phyloP scores from a whole-genome alignment of 2,113 vertebrate genomes.

The Odobenus rosmarus region DNA sequence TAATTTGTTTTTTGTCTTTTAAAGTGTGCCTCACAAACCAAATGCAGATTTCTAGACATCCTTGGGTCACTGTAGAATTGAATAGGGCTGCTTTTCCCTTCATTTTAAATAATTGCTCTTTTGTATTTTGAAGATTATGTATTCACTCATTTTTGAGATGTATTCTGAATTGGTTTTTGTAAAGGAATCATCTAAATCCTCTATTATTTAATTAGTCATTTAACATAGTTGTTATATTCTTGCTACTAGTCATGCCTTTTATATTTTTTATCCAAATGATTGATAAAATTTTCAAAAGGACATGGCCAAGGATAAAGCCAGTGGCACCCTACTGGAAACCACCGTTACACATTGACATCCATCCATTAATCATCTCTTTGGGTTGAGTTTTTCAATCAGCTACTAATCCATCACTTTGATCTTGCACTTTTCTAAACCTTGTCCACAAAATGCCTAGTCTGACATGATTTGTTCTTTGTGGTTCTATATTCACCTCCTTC shows the following conservation, averaged over 20 bases:
- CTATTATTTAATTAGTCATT: not conserved
- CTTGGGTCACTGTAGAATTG: not conserved
- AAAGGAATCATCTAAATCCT: not conserved
- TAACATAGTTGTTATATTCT: not conserved
- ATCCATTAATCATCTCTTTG: constrained; percentile 45
- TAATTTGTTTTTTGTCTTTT: not conserved
- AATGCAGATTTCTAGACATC: not conserved
- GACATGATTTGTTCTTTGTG: constrained; percentile 63
- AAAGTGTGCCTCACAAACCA: not conserved
- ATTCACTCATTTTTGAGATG: not conserved
- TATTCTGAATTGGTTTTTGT: not conserved
- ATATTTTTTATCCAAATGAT: not conserved
- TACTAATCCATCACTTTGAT: constrained; percentile 60
- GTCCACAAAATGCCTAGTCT: not conserved
- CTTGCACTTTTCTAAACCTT: constrained; percentile 54
- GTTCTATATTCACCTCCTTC: constrained; percentile 42
- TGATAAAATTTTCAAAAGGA: constrained; percentile 9
- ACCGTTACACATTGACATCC: not conserved
- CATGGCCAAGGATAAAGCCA: not conserved
- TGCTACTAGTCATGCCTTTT: not conserved
- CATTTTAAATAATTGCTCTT: not conserved
- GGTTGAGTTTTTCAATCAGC: constrained; percentile 46
- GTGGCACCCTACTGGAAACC: not conserved
- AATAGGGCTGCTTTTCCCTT: rapidly evolving
- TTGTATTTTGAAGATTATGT: not conserved